Percentiles rank a stretch among this genome's conserved stretches.
Evolutionary conservation across 2,797 vertebrate species (phyloP).

Genomic region (Triplophysa bombifrons): DNA sequence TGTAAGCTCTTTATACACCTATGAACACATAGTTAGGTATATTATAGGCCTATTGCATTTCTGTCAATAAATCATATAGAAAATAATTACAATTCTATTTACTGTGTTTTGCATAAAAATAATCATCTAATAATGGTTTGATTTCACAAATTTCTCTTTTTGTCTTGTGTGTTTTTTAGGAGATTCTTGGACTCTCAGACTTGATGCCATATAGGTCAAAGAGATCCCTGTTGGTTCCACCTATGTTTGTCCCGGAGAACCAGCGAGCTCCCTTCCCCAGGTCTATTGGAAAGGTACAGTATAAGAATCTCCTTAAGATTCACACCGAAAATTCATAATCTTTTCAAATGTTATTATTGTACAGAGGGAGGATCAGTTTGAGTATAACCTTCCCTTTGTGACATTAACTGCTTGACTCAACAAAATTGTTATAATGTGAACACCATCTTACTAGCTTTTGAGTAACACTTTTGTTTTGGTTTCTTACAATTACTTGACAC

Average conservation of each 20-base stretch:
- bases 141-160: neutral
- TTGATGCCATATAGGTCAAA: conserved; percentile 81
- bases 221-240: conserved; percentile 88
- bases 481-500: neutral
- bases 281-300: conserved; percentile 85
- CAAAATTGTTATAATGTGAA: neutral
- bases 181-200: conserved; percentile 80
- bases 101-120: neutral
- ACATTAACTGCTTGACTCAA: neutral
- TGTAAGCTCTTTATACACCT: too few species aligned
- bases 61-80: too few species aligned
- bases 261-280: conserved; percentile 90
- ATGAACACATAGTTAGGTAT: too few species aligned
- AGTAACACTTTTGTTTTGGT: neutral
- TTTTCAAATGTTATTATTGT: too few species aligned
- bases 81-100: too few species aligned
- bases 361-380: too few species aligned
- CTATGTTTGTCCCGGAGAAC: conserved; percentile 90
- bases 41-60: too few species aligned
- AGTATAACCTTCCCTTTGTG: conserved; percentile 57
- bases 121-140: neutral
- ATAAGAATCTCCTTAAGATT: neutral
- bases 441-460: conserved; percentile 1
- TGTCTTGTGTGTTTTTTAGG: conserved; percentile 69
- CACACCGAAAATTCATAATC: too few species aligned